phyloP scores from a whole-genome alignment of 2,797 vertebrate genomes.

The Synanceia verrucosa region DNA sequence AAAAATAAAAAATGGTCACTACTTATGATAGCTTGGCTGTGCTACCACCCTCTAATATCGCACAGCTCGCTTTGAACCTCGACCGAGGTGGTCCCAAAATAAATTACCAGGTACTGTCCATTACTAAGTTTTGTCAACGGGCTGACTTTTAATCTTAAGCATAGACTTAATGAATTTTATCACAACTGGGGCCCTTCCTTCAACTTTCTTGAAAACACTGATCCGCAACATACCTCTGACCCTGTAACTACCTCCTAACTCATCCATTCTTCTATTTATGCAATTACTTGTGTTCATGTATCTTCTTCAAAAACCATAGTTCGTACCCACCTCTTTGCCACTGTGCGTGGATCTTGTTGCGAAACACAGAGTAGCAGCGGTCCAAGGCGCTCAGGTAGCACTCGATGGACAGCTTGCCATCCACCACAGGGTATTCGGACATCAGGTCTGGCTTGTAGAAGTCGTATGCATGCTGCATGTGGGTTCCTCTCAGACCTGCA shows the following conservation, averaged over 20 bases:
- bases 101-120: background rate
- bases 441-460: conserved; percentile 98
- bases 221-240: no score
- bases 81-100: background rate
- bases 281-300: no score
- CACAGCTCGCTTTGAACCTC: background rate
- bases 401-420: conserved; percentile 96
- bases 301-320: background rate
- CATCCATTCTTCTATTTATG: no score
- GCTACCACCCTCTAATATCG: background rate
- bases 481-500: conserved; percentile 93
- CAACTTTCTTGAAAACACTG: no score
- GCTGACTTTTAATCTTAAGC: no score
- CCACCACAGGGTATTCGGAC: conserved; percentile 96
- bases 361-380: conserved; percentile 92
- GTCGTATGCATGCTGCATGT: conserved; percentile 98
- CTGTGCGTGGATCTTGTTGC: conserved; percentile 92
- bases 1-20: no score
- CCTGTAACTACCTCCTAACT: no score
- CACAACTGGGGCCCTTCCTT: no score
- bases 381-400: conserved; percentile 98
- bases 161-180: no score
- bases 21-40: background rate
- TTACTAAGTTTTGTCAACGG: no score
- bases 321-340: conserved; percentile 91